These are phyloP conservation scores for Eumacrocentrus americanus DNA, from an alignment of 2,888 invertebrate species.

Conservation along the genomic window DNA sequence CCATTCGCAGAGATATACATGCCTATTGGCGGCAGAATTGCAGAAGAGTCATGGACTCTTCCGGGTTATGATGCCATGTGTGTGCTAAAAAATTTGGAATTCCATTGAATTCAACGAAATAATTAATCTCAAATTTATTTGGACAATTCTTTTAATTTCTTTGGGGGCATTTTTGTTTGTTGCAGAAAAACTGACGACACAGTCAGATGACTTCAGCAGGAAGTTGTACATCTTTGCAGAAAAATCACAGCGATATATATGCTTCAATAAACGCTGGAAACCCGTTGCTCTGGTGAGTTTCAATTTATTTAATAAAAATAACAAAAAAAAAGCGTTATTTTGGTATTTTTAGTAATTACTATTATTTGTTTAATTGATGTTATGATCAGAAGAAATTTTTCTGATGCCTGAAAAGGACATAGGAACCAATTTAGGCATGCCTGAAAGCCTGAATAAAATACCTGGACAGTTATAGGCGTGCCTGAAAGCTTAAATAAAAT, in stretches of 20 bases:
- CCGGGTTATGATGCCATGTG: no score
- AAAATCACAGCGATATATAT: conserved; percentile 75
- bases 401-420: no score
- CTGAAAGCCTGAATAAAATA: no score
- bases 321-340: background rate
- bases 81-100: background rate
- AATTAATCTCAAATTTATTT: background rate
- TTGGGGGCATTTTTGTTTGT: no score
- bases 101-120: background rate
- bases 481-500: no score
- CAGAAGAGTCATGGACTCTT: no score
- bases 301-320: background rate
- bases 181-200: conserved; percentile 73
- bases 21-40: no score
- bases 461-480: no score
- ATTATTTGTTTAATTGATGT: no score
- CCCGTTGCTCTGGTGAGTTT: conserved; percentile 72
- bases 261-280: conserved; percentile 76
- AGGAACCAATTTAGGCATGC: no score
- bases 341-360: background rate
- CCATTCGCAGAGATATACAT: no score
- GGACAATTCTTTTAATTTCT: background rate
- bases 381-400: no score
- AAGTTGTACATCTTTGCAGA: conserved; percentile 74
- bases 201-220: conserved; percentile 67